phyloP scores from a whole-genome alignment of 2,113 vertebrate species.

The Sula dactylatra region DNA sequence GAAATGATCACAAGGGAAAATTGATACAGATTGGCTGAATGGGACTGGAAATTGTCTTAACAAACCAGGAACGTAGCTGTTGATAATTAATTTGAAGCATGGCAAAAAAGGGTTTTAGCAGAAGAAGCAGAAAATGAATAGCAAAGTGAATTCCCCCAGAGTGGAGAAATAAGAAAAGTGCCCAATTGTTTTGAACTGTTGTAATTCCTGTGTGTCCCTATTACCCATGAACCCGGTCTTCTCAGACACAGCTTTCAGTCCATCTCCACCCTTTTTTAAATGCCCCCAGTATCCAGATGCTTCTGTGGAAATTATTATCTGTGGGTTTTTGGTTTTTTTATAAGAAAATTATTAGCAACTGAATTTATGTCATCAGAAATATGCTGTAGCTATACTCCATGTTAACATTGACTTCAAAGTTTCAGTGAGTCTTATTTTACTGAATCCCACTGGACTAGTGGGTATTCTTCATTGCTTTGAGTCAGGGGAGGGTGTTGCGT shows the following conservation, averaged over 20 bases:
- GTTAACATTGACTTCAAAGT: neutral
- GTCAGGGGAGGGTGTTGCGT: neutral
- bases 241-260: neutral
- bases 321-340: neutral
- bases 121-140: neutral
- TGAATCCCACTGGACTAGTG: neutral
- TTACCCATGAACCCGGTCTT: neutral
- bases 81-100: neutral
- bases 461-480: neutral
- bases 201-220: neutral
- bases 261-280: neutral
- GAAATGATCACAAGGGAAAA: rapidly evolving
- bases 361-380: neutral
- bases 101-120: neutral
- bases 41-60: neutral
- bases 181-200: neutral
- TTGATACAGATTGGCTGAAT: neutral
- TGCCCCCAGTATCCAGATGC: neutral
- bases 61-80: neutral
- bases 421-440: neutral
- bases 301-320: neutral
- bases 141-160: neutral
- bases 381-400: neutral
- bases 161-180: neutral
- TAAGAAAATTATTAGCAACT: neutral